Base-by-base conservation (phyloP, 2,797 vertebrate genomes). In the Coregonus ussuriensis region DNA sequence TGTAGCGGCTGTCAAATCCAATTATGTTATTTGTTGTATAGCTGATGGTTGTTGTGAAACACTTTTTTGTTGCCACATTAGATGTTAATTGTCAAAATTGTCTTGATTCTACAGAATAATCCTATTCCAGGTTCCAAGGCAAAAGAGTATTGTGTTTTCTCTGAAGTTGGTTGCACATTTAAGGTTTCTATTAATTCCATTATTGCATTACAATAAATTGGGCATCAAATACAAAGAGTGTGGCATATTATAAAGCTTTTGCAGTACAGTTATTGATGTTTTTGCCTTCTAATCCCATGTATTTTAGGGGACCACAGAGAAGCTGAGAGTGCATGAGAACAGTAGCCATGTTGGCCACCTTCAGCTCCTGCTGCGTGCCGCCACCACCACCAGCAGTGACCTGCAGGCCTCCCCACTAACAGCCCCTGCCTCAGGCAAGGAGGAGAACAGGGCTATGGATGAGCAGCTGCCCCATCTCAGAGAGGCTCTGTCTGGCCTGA, bases 131-230 rank as follows among this genome's bases (percentile, higher is more conserved):
- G 77, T 59, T 25, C 83, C 14, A 76, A 74, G 72, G 84, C 1
- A 74, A 92, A 89, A 80, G 92, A 91, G 4, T 72, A 52, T 0
- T 96, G 95, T 54, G 77, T 79, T 14, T 96, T 95, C 71, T 86
- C 91, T 76, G 88, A 90, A 16, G 83, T 95, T 0, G 95, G 96
- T 82, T 96, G 95, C 76, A 86, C 85, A 0, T 96, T 94, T 71
- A 90, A 88, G 93, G 96, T 96, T 89, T 25, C 41, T 70, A n/a
- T 68, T 74, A 70, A 62, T 65, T 25, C 56, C 5, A 63, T n/a
- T 25, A 47, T 9, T 47, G 41, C 41, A 3, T 47, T 47, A 47
- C 9, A 47, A 47, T 47, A 47, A 47, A 47, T 47, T 9, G 41
- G 41, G 41, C 41, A 47, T 47, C 41, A 47, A 47, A 47, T 47